phyloP scores from a whole-genome alignment of 2,797 vertebrate genomes.

The Enteromius treurensis region DNA sequence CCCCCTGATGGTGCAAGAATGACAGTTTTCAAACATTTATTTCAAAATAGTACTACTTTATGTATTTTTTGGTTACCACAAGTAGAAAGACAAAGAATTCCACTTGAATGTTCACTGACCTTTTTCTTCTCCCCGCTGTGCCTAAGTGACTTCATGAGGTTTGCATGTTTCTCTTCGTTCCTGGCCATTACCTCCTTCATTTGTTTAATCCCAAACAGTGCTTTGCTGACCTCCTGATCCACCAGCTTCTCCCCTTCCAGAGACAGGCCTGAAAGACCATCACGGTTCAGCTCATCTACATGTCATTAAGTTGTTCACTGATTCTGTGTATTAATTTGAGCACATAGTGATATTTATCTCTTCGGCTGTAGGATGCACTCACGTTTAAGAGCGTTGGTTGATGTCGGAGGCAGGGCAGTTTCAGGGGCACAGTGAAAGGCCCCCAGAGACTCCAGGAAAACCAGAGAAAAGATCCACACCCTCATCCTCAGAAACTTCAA shows the following conservation, averaged over 20 bases:
- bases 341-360: not conserved
- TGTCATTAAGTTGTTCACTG: not conserved
- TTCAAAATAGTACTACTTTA: not conserved
- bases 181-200: constrained; percentile 90
- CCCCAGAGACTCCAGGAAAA: constrained; percentile 70
- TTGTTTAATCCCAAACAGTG: constrained; percentile 87
- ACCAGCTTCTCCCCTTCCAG: constrained; percentile 79
- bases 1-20: constrained; percentile 76
- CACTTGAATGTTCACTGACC: constrained; percentile 66
- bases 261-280: constrained; percentile 78
- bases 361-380: constrained; percentile 52
- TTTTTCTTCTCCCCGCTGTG: constrained; percentile 87
- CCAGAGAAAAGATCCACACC: constrained; percentile 69
- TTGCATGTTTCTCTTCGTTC: constrained; percentile 86
- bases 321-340: not conserved
- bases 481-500: constrained; percentile 75
- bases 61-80: not conserved
- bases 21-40: not conserved
- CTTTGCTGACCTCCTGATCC: constrained; percentile 84
- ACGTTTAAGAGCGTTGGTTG: constrained; percentile 81
- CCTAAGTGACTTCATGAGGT: constrained; percentile 86
- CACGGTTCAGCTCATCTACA: not conserved
- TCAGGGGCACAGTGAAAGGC: constrained; percentile 68
- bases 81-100: not conserved
- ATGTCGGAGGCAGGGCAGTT: constrained; percentile 61